Evolutionary conservation across 2,113 vertebrate species (phyloP).

Genomic region (Empidonax alnorum): DNA sequence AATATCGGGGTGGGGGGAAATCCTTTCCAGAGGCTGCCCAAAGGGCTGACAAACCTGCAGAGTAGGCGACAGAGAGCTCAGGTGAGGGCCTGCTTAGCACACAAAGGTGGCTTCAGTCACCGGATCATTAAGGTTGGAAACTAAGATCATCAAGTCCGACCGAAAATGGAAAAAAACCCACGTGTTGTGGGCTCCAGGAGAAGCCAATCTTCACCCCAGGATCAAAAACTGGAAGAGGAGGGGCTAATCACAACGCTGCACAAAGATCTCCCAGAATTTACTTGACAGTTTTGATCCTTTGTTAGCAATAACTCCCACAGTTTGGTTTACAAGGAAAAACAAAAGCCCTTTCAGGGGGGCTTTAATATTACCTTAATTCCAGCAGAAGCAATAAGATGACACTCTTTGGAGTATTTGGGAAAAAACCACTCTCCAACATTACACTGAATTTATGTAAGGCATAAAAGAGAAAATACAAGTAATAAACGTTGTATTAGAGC

Average conservation of each 20-base stretch:
- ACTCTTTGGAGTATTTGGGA: neutral
- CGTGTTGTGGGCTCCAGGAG: neutral
- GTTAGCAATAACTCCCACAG: neutral
- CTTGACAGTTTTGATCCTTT: neutral
- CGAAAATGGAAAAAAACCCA: neutral
- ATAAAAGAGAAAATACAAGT: constrained; percentile 47
- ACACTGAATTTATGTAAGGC: neutral
- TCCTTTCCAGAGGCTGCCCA: fast-evolving
- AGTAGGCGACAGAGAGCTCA: neutral
- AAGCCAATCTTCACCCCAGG: fast-evolving
- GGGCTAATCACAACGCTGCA: neutral
- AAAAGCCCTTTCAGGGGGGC: neutral
- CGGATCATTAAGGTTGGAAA: neutral
- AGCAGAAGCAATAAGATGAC: neutral
- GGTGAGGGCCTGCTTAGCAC: neutral
- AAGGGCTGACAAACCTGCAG: neutral
- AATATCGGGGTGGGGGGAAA: neutral
- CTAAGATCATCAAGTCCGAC: neutral
- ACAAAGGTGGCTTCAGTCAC: neutral
- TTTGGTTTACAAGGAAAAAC: neutral
- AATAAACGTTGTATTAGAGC: neutral
- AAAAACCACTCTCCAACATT: neutral
- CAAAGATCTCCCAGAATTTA: neutral
- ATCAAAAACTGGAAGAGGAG: neutral
- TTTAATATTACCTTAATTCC: neutral